A percentile compares a stretch with the other conserved stretches of the same genome.
phyloP scores from a whole-genome alignment of 1,140 invertebrate species.

The Drosophila triauraria region DNA sequence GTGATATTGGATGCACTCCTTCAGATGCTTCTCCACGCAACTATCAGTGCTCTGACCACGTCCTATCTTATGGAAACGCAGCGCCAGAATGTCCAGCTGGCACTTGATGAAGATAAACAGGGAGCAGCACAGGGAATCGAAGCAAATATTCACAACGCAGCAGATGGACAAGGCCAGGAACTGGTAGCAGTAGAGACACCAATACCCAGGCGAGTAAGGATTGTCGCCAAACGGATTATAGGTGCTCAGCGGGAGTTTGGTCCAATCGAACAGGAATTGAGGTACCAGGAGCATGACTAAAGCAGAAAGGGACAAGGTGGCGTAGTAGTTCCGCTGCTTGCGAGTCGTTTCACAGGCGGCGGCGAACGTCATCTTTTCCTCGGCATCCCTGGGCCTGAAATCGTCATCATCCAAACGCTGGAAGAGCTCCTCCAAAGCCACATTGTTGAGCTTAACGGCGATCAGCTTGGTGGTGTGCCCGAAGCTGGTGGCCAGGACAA shows the following conservation, averaged over 20 bases:
- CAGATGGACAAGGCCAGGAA: slow-evolving; percentile 39
- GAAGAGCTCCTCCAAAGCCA: slow-evolving; percentile 36
- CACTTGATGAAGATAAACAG: slow-evolving; percentile 67
- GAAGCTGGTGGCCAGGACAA: slow-evolving; percentile 60
- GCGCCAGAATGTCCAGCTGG: slow-evolving; percentile 69
- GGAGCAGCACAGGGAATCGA: slow-evolving; percentile 69
- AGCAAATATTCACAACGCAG: slow-evolving; percentile 65
- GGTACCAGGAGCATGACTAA: slow-evolving; percentile 23
- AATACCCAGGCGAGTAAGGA: slow-evolving; percentile 24
- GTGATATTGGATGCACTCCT: slow-evolving; percentile 53
- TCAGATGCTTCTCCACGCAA: slow-evolving; percentile 53
- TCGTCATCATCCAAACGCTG: slow-evolving; percentile 22
- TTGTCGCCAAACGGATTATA: slow-evolving; percentile 39
- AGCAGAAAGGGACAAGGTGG: slow-evolving; percentile 38
- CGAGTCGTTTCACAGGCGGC: slow-evolving; percentile 29
- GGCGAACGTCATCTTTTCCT: slow-evolving; percentile 34
- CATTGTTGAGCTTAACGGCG: slow-evolving; percentile 46
- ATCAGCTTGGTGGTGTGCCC: slow-evolving; percentile 50
- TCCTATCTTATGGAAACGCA: slow-evolving; percentile 53
- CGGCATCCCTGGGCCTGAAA: slow-evolving; percentile 21
- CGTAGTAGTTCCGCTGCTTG: slow-evolving; percentile 54
- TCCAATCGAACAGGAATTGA: slow-evolving; percentile 41
- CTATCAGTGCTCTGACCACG: not conserved
- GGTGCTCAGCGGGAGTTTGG: slow-evolving; percentile 41
- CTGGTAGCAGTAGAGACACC: slow-evolving; percentile 55